These are phyloP conservation scores for Palloptera scutellata DNA, from an alignment of 2,888 invertebrate species.

Conservation along the genomic window DNA sequence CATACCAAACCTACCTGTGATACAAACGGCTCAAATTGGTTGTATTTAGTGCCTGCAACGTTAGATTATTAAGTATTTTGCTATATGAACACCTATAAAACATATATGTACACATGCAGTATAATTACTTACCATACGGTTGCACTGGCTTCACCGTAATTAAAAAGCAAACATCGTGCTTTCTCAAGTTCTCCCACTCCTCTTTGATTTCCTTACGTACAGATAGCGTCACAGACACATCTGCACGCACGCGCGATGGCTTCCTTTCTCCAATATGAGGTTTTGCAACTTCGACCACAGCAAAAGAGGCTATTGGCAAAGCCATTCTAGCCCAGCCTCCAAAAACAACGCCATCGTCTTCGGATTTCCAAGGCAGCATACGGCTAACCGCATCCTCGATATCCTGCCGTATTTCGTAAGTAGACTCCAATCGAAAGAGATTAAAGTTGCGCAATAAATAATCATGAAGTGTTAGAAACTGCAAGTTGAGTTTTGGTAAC, in stretches of 20 bases:
- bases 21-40: conserved; percentile 83
- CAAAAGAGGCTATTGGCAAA: conserved; percentile 89
- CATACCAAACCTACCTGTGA: conserved; percentile 91
- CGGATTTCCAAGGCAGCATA: conserved; percentile 92
- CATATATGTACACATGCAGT: background rate
- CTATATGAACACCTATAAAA: background rate
- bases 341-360: conserved; percentile 86
- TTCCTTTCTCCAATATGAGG: conserved; percentile 93
- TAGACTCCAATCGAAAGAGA: conserved; percentile 95
- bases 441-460: conserved; percentile 97
- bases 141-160: conserved; percentile 87
- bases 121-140: conserved; percentile 73
- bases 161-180: conserved; percentile 98
- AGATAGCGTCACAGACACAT: conserved; percentile 91
- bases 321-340: conserved; percentile 99
- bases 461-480: conserved; percentile 97
- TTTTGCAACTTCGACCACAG: conserved; percentile 93
- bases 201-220: conserved; percentile 89
- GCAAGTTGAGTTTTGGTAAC: conserved; percentile 95
- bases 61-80: conserved; percentile 7
- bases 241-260: conserved; percentile 94
- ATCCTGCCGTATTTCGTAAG: conserved; percentile 94
- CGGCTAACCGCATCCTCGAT: conserved; percentile 96
- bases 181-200: conserved; percentile 96
- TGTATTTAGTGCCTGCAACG: conserved; percentile 76